A percentile compares a stretch with the other conserved stretches of the same genome.
These are phyloP conservation scores for Anguilla obscura DNA, from an alignment of 2,797 vertebrate species.

Conservation along the genomic window DNA sequence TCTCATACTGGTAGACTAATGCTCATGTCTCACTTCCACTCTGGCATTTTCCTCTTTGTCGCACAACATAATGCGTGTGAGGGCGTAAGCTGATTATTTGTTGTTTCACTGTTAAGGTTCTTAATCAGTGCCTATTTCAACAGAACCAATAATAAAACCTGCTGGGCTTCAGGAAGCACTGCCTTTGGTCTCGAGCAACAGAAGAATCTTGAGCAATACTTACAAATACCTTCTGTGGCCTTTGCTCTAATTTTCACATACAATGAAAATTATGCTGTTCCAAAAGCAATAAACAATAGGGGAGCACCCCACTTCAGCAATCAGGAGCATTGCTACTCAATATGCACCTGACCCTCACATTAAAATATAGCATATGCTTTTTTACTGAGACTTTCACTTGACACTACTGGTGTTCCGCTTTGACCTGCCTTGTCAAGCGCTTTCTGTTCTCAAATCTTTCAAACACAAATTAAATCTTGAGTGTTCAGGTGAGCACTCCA, in stretches of 20 bases:
- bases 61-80: not conserved
- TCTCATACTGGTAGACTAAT: not conserved
- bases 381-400: no score
- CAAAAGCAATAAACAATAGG: not conserved
- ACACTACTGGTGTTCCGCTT: no score
- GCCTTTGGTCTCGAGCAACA: not conserved
- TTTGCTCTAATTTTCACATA: not conserved
- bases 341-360: not conserved
- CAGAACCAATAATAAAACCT: not conserved
- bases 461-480: no score
- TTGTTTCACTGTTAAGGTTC: constrained; percentile 2
- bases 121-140: not conserved
- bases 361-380: not conserved
- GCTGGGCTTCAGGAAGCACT: not conserved
- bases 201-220: not conserved
- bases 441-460: no score
- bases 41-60: not conserved
- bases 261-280: not conserved
- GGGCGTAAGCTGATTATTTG: constrained; percentile 14
- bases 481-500: no score
- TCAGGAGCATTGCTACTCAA: not conserved
- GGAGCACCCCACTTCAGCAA: not conserved
- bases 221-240: not conserved
- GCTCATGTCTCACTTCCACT: not conserved
- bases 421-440: no score